Conservation (phyloP, 2,113 vertebrate genomes). For the Zosterops lateralis region DNA sequence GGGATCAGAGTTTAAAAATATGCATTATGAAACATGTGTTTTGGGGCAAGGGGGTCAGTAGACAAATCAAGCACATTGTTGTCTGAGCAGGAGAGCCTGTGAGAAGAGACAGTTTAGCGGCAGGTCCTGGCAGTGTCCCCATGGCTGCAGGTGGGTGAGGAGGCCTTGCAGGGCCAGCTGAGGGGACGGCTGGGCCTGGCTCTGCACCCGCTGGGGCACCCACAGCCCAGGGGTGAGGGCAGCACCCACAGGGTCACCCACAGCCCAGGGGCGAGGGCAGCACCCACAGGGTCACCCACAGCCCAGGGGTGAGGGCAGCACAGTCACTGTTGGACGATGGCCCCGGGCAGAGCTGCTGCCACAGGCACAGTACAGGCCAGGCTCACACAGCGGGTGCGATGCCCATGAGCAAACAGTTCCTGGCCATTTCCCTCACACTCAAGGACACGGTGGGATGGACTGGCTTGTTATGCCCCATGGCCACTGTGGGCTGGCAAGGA, state of each 20-base stretch:
- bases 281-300: not conserved
- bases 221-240: too few relatives aligned
- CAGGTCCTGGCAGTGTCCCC: not conserved
- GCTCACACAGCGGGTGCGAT: accelerated
- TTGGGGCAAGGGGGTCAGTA: not conserved
- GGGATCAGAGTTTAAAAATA: slow-evolving; percentile 20
- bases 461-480: accelerated
- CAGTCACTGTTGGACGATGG: accelerated
- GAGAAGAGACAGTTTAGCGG: not conserved
- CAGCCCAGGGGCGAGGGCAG: too few relatives aligned
- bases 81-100: not conserved
- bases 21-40: not conserved
- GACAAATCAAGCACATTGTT: slow-evolving; percentile 31
- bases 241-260: too few relatives aligned
- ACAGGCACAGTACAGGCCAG: accelerated
- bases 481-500: not conserved
- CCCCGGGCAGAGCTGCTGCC: not conserved
- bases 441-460: accelerated
- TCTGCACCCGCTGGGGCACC: accelerated
- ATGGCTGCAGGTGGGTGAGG: not conserved
- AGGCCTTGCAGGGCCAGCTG: accelerated
- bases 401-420: not conserved
- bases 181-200: accelerated
- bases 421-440: not conserved
- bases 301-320: accelerated